Percentiles rank a stretch among this genome's conserved stretches.
Evolutionary conservation across 2,113 vertebrate species (phyloP).

Genomic region (Camelus bactrianus): DNA sequence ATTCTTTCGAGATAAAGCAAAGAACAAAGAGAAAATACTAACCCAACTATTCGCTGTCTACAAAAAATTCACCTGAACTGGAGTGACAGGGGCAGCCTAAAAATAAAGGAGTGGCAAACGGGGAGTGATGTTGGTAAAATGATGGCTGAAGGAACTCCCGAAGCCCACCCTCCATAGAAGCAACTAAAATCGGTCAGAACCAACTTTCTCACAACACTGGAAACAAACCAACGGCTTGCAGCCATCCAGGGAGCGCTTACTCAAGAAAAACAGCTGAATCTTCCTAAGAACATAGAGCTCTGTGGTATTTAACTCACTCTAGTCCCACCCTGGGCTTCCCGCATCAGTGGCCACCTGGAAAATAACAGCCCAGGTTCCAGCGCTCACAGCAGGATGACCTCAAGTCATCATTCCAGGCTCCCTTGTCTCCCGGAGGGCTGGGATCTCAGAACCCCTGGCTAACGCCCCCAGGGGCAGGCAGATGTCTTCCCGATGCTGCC

Average conservation of each 20-base stretch:
- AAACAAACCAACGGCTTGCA: constrained; percentile 27
- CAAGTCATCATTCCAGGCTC: neutral
- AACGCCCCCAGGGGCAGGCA: neutral
- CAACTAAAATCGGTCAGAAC: neutral
- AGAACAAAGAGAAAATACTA: neutral
- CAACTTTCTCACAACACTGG: neutral
- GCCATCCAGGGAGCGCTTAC: neutral
- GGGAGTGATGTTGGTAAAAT: neutral
- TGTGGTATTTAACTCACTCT: neutral
- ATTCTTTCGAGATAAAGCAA: neutral
- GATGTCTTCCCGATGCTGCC: neutral
- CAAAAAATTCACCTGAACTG: neutral
- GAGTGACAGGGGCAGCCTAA: neutral
- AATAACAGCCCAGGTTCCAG: neutral
- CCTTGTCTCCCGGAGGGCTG: neutral
- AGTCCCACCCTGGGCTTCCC: neutral
- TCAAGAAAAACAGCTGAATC: neutral
- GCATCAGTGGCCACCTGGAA: neutral
- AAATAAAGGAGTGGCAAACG: neutral
- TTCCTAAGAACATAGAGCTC: neutral
- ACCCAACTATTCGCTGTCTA: neutral
- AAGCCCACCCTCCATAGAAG: neutral
- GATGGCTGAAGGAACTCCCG: neutral
- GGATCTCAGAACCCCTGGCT: neutral
- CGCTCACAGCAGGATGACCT: neutral